phyloP scores from a whole-genome alignment of 2,888 invertebrate genomes.

The Pandemis heparana region DNA sequence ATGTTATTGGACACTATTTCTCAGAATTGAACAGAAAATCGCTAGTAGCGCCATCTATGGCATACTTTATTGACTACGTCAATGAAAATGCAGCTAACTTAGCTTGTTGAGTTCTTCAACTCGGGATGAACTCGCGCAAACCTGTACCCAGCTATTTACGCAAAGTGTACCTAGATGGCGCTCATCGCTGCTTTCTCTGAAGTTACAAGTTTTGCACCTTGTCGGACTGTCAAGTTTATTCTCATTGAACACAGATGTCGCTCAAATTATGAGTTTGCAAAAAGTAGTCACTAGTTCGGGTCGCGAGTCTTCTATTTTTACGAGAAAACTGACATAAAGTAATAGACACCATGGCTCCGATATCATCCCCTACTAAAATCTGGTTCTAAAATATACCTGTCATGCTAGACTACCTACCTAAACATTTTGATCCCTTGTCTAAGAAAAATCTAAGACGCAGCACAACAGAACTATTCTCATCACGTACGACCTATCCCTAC shows the following conservation, averaged over 20 bases:
- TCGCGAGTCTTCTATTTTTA: too few species aligned
- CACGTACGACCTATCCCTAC: conserved; percentile 29
- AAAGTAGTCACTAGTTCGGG: too few species aligned
- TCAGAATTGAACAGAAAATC: not conserved
- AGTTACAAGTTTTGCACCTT: not conserved
- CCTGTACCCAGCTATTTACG: not conserved
- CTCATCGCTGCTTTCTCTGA: not conserved
- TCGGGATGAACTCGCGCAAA: not conserved
- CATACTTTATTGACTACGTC: not conserved
- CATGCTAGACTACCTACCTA: too few species aligned
- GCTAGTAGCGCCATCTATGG: conserved; percentile 3
- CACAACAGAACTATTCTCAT: conserved; percentile 3
- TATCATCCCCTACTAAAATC: too few species aligned
- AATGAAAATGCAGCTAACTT: not conserved
- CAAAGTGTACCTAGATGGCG: not conserved
- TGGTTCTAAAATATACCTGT: too few species aligned
- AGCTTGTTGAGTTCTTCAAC: not conserved
- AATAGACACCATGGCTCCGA: too few species aligned
- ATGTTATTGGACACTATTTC: too few species aligned
- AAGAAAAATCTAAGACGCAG: not conserved
- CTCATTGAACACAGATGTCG: conserved; percentile 23
- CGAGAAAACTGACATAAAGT: too few species aligned
- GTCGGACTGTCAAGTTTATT: not conserved
- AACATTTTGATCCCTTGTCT: not conserved
- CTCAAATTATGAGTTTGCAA: not conserved